A percentile compares a stretch with the other conserved stretches of the same genome.
phyloP scores from a whole-genome alignment of 2,888 invertebrate genomes.

The Onchidella celtica region DNA sequence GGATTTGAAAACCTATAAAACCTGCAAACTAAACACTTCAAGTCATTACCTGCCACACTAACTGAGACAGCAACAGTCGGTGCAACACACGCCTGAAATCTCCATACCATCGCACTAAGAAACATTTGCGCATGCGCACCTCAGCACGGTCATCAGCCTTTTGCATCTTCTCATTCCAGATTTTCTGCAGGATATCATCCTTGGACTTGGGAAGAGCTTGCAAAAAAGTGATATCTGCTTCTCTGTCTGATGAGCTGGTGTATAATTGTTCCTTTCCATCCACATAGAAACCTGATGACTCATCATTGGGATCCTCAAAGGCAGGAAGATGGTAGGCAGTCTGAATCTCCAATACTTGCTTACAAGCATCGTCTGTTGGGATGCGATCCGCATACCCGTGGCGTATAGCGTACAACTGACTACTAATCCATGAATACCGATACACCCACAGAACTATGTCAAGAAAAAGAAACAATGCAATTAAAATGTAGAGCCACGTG shows the following conservation, averaged over 20 bases:
- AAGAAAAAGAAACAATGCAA: slow-evolving; percentile 65
- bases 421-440: slow-evolving; percentile 68
- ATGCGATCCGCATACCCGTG: slow-evolving; percentile 68
- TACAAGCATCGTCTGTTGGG: slow-evolving; percentile 69
- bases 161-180: slow-evolving; percentile 67
- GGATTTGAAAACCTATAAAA: no score
- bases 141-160: slow-evolving; percentile 55
- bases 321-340: slow-evolving; percentile 65
- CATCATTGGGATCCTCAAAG: slow-evolving; percentile 54
- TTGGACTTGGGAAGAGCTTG: slow-evolving; percentile 60
- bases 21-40: no score
- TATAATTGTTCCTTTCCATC: slow-evolving; percentile 55
- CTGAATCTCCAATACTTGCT: slow-evolving; percentile 68
- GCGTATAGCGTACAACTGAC: slow-evolving; percentile 61
- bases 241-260: slow-evolving; percentile 62
- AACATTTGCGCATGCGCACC: slow-evolving; percentile 31
- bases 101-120: slow-evolving; percentile 37
- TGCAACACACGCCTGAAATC: slow-evolving; percentile 37
- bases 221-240: slow-evolving; percentile 67
- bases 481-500: slow-evolving; percentile 62
- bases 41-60: slow-evolving; percentile 52
- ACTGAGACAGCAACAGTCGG: slow-evolving; percentile 49
- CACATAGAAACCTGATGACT: slow-evolving; percentile 54
- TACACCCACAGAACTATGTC: slow-evolving; percentile 67
- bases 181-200: slow-evolving; percentile 67